Evolutionary conservation across 2,797 vertebrate genomes (phyloP).

Genomic region (Amazona ochrocephala): DNA sequence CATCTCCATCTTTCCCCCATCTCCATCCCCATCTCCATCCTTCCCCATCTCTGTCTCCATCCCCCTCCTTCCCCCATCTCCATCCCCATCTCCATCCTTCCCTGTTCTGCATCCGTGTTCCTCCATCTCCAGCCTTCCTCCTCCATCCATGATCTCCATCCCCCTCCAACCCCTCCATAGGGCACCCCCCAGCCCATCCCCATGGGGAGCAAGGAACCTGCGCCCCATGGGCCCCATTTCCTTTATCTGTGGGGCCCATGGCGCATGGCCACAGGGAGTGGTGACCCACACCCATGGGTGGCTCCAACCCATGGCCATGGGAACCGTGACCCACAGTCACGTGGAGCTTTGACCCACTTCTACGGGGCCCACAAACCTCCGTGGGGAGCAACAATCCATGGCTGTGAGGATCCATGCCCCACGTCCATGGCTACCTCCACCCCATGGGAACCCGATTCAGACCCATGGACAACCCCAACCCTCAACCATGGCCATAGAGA

Average conservation of each 20-base stretch:
- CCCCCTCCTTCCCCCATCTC: background rate
- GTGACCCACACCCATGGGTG: background rate
- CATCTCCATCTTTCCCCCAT: background rate
- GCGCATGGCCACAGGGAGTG: background rate
- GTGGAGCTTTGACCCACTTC: background rate
- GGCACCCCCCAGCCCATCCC: background rate
- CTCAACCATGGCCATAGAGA: background rate
- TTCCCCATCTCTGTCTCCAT: background rate
- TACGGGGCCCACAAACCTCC: background rate
- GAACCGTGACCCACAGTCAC: background rate
- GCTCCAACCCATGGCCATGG: background rate
- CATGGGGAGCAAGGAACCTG: background rate
- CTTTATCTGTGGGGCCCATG: background rate
- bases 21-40: background rate
- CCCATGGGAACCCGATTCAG: background rate
- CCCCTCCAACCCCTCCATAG: background rate
- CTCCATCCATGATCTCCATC: background rate
- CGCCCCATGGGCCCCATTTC: background rate
- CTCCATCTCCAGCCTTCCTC: background rate
- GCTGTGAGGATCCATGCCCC: background rate
- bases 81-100: background rate
- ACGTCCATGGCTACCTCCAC: background rate
- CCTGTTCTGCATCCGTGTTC: too few relatives aligned
- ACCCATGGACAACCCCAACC: background rate
- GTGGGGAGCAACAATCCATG: background rate